Base-by-base conservation (phyloP, 2,113 vertebrate genomes). In the Laterallus jamaicensis region DNA sequence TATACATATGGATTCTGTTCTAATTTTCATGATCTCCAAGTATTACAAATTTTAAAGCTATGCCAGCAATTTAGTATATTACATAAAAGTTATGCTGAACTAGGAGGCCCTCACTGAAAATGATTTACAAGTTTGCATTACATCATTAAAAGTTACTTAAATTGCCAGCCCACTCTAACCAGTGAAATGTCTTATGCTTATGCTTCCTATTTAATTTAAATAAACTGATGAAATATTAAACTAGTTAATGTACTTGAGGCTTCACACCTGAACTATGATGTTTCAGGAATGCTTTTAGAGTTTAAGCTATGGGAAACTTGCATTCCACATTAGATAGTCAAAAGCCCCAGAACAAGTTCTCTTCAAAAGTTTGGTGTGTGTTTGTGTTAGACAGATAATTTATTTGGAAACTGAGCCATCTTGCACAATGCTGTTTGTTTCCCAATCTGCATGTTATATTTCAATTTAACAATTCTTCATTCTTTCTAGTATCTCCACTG, bases 21-120 rank as follows among this genome's bases (percentile, higher is more conserved):
- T 89, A 91, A 95, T 96, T 97, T 94, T 94, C 88, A 89, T 17
- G 31, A 92, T 95, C 73, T 92, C 67, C 58, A 80, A 94, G 77
- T 49, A 91, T 91, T 91, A 94, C 81, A 52, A 91, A 94, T 92
- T 94, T 95, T 93, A 96, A 94, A 95, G 76, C 54, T 93, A 94
- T 85, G 88, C 66, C 90, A 93, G 69, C 28, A 91, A 95, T 93
- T 94, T 79, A 69, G 74, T 47, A 28, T 62, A 66, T 94, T 95
- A 82, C 31, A 93, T 91, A 79, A 89, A 96, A 92, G 82, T 93
- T 94, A 31, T 79, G 50, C 49, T 95, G 83, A 93, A 79, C 73
- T 77, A 94, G 60, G 73, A 96, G 95, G 90, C 77, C 93, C 40
- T 82, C 66, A 87, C 40, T 79, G 69, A 94, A 96, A 95, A 91